Base-by-base conservation (phyloP, 2,113 vertebrate genomes). In the Crypturellus undulatus region DNA sequence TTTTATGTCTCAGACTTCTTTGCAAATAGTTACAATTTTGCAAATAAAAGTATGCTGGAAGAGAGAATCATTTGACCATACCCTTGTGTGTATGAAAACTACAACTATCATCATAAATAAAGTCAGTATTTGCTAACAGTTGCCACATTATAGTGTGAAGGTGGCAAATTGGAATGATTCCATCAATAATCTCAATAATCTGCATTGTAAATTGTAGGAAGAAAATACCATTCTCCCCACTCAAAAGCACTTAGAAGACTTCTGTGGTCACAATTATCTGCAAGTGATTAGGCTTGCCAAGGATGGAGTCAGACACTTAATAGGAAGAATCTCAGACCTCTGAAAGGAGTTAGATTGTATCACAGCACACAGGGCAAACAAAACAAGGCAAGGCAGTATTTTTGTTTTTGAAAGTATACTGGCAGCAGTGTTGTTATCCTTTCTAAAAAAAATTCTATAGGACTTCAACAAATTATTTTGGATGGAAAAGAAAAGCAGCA, bases 41-140 rank as follows among this genome's bases (percentile, higher is more conserved):
- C 32, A 70, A 19, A 17, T 82, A n/a, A 42, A 84, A 82, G n/a
- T 60, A 36, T 9, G 18, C 1, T 0, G 2, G 17, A 0, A 0
- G 11, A 77, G 5, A 91, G 20, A 70, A 45, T 16, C 6, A 75
- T 92, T 79, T 22, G 32, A 8, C 4, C 13, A 67, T 59, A 36
- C 2, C 17, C 22, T 78, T 36, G 8, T 51, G 78, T 75, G 5
- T 54, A n/a, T 72, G n/a, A 79, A 62, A 83, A 45, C 51, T 79
- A 19, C 12, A 82, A 7, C 8, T 12, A n/a, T 34, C 21, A 54
- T 26, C 42, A 67, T 62, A 73, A 78, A 51, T 77, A 70, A 85
- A 73, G 38, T 43, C 20, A 83, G 34, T 28, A 63, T 63, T 64
- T 88, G 10, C 36, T 70, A 83, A 45, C 3, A 63, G 22, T 9